phyloP scores from a whole-genome alignment of 2,888 invertebrate species.

The Drosophila acutilabella region DNA sequence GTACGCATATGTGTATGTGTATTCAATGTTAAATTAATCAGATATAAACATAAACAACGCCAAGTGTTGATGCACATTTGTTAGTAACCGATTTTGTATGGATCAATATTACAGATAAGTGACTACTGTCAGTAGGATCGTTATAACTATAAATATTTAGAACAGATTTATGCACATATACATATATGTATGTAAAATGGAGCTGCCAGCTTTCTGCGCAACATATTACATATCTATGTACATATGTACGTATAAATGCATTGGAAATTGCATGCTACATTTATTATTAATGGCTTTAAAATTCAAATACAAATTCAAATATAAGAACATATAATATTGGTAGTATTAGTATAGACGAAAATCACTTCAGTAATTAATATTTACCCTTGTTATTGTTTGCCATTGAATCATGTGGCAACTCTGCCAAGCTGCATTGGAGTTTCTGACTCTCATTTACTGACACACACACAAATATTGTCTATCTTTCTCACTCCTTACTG shows the following conservation, averaged over 20 bases:
- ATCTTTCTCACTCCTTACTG: conserved; percentile 23
- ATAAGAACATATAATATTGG: not conserved
- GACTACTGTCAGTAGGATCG: not conserved
- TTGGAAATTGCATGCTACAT: not conserved
- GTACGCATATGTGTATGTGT: conserved; percentile 33
- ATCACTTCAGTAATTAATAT: conserved; percentile 13
- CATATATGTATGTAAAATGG: not conserved
- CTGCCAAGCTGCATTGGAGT: conserved; percentile 51
- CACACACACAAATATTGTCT: conserved; percentile 17
- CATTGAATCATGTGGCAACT: conserved; percentile 47
- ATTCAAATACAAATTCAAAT: not conserved
- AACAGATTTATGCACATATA: not conserved
- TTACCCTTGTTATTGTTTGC: conserved; percentile 28
- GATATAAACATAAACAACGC: conserved; percentile 53
- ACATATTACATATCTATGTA: conserved; percentile 14
- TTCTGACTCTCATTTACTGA: conserved; percentile 36
- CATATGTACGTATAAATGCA: not conserved
- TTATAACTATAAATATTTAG: not conserved
- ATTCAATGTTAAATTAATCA: conserved; percentile 23
- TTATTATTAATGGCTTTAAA: too few relatives aligned
- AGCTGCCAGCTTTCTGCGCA: conserved; percentile 10
- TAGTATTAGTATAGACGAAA: not conserved
- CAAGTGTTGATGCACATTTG: not conserved
- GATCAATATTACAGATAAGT: not conserved
- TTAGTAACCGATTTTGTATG: not conserved